Evolutionary conservation across 2,888 invertebrate genomes (phyloP).

Genomic region (Tethea ocularis): DNA sequence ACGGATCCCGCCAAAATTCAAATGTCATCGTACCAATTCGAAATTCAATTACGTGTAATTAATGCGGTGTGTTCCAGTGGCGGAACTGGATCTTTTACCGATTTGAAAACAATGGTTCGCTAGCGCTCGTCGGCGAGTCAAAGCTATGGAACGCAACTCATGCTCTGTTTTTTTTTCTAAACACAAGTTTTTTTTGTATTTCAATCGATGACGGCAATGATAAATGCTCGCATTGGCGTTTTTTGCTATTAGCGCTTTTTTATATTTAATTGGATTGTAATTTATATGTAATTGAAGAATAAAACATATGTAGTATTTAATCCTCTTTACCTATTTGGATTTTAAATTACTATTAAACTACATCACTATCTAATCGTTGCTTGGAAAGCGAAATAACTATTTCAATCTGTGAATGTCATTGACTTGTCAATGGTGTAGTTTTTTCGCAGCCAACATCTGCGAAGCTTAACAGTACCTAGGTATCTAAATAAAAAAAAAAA

Average conservation of each 20-base stretch:
- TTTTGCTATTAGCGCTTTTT: conserved; percentile 23
- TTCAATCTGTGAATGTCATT: no score
- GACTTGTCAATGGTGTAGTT: no score
- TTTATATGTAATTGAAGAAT: neutral
- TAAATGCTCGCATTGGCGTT: conserved; percentile 41
- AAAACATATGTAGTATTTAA: neutral
- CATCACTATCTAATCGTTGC: neutral
- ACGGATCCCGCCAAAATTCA: conserved; percentile 80
- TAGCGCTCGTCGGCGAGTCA: conserved; percentile 61
- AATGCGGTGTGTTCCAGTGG: conserved; percentile 78
- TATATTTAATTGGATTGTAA: conserved; percentile 19
- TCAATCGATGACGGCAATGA: conserved; percentile 50
- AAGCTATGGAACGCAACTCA: conserved; percentile 68
- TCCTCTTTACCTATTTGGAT: neutral
- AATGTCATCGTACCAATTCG: conserved; percentile 87
- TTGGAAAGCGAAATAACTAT: neutral
- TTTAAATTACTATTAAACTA: neutral
- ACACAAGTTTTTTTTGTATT: conserved; percentile 40
- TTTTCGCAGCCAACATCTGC: no score
- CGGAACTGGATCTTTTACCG: conserved; percentile 72
- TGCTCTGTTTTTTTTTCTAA: conserved; percentile 48
- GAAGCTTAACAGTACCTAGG: no score
- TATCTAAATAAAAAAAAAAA: no score
- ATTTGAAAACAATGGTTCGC: conserved; percentile 74
- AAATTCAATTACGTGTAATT: conserved; percentile 87